phyloP scores from a whole-genome alignment of 2,113 vertebrate genomes.

The Pantherophis guttatus region DNA sequence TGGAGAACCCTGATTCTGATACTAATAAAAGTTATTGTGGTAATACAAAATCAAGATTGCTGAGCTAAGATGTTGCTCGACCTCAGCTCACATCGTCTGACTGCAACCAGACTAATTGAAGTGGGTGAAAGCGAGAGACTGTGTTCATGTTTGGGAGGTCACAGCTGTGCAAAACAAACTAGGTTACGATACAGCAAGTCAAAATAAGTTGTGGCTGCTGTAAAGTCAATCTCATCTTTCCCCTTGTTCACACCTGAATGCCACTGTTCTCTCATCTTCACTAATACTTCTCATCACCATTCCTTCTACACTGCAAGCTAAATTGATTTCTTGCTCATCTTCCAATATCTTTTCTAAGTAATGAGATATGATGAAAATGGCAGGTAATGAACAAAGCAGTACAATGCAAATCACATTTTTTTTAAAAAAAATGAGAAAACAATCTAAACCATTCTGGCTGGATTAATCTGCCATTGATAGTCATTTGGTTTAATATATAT shows the following conservation, averaged over 20 bases:
- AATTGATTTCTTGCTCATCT: constrained; percentile 50
- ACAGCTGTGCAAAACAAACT: background rate
- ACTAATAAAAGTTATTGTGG: background rate
- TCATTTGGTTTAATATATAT: background rate
- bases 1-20: background rate
- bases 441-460: background rate
- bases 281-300: constrained; percentile 56
- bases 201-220: constrained; percentile 52
- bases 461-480: background rate
- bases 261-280: constrained; percentile 23
- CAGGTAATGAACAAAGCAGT: constrained; percentile 46
- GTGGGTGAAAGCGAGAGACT: background rate
- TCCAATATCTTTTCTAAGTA: constrained; percentile 49
- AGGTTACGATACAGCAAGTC: constrained; percentile 50
- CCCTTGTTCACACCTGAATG: background rate
- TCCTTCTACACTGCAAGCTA: constrained; percentile 46
- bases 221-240: constrained; percentile 51
- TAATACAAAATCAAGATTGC: background rate
- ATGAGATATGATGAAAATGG: constrained; percentile 56
- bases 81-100: background rate
- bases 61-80: background rate
- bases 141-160: background rate
- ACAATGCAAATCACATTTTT: background rate
- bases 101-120: background rate
- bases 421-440: constrained; percentile 12